Conservation (phyloP, 37 sponge, comb jelly and placozoan species). For the Hexactinellida sp. region DNA sequence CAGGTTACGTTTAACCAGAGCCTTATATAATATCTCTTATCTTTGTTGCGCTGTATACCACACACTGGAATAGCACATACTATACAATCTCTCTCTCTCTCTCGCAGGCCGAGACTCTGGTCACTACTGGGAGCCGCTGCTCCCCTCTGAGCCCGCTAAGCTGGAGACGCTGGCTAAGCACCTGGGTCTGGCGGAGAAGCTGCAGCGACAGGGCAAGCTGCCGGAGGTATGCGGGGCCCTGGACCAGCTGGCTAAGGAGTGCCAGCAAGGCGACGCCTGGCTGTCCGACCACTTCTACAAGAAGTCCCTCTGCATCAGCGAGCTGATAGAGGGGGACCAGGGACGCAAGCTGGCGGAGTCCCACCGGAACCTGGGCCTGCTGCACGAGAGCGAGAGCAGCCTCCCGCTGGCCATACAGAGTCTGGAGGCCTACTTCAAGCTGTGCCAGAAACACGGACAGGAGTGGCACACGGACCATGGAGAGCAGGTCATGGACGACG, state of each 20-base stretch:
- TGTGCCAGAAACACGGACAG: not conserved
- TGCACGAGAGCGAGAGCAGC: not conserved
- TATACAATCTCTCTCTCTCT: no score
- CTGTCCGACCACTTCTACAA: constrained; percentile 8
- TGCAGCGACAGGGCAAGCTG: not conserved
- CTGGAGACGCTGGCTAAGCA: constrained; percentile 10
- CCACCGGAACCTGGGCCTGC: not conserved
- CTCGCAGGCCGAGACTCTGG: not conserved
- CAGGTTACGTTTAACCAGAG: no score
- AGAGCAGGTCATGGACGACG: not conserved
- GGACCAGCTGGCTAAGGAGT: not conserved
- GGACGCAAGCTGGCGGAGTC: constrained; percentile 1
- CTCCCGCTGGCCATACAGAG: not conserved
- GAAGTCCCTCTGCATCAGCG: not conserved
- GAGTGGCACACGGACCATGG: not conserved
- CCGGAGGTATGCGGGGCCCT: not conserved
- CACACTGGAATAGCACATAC: no score
- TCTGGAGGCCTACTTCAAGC: not conserved
- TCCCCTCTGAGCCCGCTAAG: not conserved
- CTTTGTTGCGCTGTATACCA: no score
- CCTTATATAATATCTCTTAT: no score
- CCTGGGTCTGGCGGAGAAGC: not conserved
- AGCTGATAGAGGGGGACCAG: not conserved
- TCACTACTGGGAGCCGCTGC: not conserved
- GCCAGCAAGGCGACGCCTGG: not conserved